These are phyloP conservation scores for Syngnathus floridae DNA, from an alignment of 2,113 vertebrate genomes.

Conservation along the genomic window DNA sequence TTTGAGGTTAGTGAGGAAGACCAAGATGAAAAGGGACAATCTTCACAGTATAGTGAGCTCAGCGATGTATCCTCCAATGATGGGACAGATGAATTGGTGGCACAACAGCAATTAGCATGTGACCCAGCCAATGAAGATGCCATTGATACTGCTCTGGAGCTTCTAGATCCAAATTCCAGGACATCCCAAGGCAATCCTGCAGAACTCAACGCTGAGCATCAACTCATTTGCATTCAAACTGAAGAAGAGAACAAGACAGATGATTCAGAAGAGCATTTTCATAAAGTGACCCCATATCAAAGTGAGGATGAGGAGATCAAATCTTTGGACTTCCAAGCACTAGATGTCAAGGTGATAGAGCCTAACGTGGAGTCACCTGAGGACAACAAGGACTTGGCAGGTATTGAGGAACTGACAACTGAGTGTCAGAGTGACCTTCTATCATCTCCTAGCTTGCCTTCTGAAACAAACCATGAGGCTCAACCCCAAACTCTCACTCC, in stretches of 20 bases:
- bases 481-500: neutral
- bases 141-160: neutral
- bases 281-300: constrained; percentile 7
- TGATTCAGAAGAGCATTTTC: neutral
- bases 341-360: constrained; percentile 4
- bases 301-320: constrained; percentile 4
- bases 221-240: constrained; percentile 14
- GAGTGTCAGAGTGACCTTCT: constrained; percentile 12
- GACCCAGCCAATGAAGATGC: neutral
- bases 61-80: neutral
- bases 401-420: constrained; percentile 7
- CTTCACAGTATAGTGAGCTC: constrained; percentile 6
- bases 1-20: constrained; percentile 15
- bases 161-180: constrained; percentile 3
- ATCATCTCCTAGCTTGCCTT: constrained; percentile 5
- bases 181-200: neutral
- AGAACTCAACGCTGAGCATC: constrained; percentile 7
- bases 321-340: neutral
- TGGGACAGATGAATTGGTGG: neutral
- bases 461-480: constrained; percentile 6
- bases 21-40: constrained; percentile 10
- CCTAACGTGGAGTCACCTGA: constrained; percentile 12
- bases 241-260: constrained; percentile 15
- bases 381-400: constrained; percentile 6
- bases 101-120: constrained; percentile 6